Base-by-base conservation (phyloP, 2,113 vertebrate species). In the Zootoca vivipara region DNA sequence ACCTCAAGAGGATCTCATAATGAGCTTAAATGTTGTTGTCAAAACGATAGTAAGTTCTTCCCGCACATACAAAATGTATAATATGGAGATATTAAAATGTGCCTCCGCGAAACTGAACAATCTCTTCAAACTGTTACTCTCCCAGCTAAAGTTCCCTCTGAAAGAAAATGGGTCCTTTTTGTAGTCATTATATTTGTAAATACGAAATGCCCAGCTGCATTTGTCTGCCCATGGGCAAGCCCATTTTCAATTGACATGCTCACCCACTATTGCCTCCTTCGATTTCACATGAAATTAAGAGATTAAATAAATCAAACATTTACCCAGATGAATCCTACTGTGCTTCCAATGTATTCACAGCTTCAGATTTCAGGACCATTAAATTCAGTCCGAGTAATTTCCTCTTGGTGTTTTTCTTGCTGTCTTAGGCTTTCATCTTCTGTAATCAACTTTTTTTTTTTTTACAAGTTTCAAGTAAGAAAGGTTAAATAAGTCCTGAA, bases 41-140 rank as follows among this genome's bases (percentile, higher is more conserved):
- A 92, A 92, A 95, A 89, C 94, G 91, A 92, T 90, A 87, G 92
- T 89, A n/a, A n/a, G 72, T 86, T 96, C 42, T 85, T 62, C 82
- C 85, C 92, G 88, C 65, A 82, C 85, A 92, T 88, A 84, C 86
- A 92, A 91, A 82, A 95, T 72, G 85, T 87, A 64, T 92, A 93
- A 83, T 94, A 93, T 96, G 93, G 92, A 95, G 89, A 96, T 95
- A 95, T 96, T 92, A 94, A 94, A 94, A 90, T 93, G 93, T 85
- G 84, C 79, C 83, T 92, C 93, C 83, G 89, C 90, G 95, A 92
- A 89, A 91, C 80, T 92, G 88, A 91, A 94, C 95, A 95, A n/a
- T n/a, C n/a, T n/a, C n/a, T 91, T 88, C 88, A 85, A 83, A 90
- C 91, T 28, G 67, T 86, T 78, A 94, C 85, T 86, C 7, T 24